Base-by-base conservation (phyloP, 2,113 vertebrate genomes). In the Antechinus stuartii region DNA sequence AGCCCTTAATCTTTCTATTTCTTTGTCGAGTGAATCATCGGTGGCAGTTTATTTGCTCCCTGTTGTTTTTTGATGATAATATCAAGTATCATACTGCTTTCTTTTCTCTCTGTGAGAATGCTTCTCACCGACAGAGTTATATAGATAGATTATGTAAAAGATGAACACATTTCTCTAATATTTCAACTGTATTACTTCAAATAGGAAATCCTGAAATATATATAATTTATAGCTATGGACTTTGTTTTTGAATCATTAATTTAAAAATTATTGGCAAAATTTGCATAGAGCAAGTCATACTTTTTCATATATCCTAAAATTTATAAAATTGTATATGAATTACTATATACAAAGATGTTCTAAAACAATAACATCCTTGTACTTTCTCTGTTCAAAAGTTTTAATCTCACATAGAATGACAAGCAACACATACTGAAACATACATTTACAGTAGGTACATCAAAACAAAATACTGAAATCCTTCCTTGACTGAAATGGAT, bases 71-170 rank as follows among this genome's bases (percentile, higher is more conserved):
- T 84, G 47, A 49, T 35, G 50, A n/a, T 56, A 8, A 55, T 54
- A 84, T 54, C 8, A 16, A 25, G 19, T 92, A 94, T 89, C 2
- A 26, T 47, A 54, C 3, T 91, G 27, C 92, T 95, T 91, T 57
- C 3, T 57, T 11, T 12, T 8, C 57, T 3, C 22, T 57, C 53
- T 97, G 91, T 56, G 50, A 84, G 52, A 54, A 27, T 95, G 56
- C 4, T 94, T 91, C 10, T 42, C 8, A 27, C 55, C 92, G 90
- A 94, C 42, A 93, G 3, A 7, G n/a, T 6, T 84, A 42, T 84
- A 93, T 95, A 55, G 50, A 52, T 54, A 47, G 9, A 90, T 95
- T 90, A 91, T 25, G 24, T 55, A 23, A 91, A 84, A 84, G 3
- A 90, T n/a, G 19, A 54, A 0, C 54, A 9, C 91, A 2, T 6